phyloP scores from a whole-genome alignment of 1,140 invertebrate genomes.

The Brachionus rubens region DNA sequence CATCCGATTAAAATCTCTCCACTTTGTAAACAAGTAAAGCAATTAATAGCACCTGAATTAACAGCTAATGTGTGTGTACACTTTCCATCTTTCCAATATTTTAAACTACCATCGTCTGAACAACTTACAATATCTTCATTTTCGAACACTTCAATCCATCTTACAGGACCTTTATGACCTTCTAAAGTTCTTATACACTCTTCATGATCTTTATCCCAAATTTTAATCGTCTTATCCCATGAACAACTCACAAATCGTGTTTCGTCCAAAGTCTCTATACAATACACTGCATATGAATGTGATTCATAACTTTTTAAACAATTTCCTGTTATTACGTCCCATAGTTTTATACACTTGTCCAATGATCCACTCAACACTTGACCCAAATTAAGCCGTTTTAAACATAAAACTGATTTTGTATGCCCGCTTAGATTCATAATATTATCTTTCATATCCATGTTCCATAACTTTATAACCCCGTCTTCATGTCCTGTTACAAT shows the following conservation, averaged over 20 bases:
- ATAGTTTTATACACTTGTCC: not conserved
- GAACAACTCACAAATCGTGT: constrained; percentile 53
- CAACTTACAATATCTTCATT: constrained; percentile 9
- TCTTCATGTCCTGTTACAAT: not conserved
- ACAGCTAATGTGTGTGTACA: not conserved
- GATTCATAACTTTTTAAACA: not conserved
- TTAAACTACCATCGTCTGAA: not conserved
- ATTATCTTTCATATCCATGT: not conserved
- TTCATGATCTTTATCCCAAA: constrained; percentile 51
- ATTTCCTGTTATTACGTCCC: not conserved
- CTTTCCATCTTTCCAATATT: not conserved
- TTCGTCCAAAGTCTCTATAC: constrained; percentile 49
- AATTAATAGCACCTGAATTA: not conserved
- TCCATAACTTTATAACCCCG: not conserved
- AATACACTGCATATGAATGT: constrained; percentile 1
- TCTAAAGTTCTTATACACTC: constrained; percentile 49
- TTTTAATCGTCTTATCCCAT: too few species aligned
- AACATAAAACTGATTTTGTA: constrained; percentile 1
- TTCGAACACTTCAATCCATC: constrained; percentile 47
- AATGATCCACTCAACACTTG: constrained; percentile 8
- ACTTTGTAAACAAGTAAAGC: constrained; percentile 1
- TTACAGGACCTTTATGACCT: constrained; percentile 53
- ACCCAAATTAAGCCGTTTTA: not conserved
- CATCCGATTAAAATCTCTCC: not conserved
- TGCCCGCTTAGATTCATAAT: not conserved